Evolutionary conservation across 2,797 vertebrate species (phyloP), one percentile per base, ranked within the genome.

Genomic region (Dendrocincla fuliginosa): DNA sequence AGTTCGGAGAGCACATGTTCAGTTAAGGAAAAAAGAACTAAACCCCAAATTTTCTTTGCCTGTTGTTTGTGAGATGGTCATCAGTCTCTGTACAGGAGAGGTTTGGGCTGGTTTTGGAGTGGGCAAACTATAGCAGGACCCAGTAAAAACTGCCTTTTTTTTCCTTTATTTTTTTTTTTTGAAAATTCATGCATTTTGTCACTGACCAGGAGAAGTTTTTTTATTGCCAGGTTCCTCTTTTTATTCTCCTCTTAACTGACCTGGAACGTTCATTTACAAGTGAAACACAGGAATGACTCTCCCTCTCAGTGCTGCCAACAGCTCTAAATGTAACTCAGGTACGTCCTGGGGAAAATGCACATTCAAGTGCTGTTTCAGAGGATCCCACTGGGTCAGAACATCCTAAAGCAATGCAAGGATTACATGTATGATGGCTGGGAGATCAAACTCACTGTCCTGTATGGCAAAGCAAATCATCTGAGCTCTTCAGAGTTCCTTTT

Each of bases 401-500:
- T 57, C 68, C 73, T 68, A 24, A 65, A 93, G 67, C 74, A 56
- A 6, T 25, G 17, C 30, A 59, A 84, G 85, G 49, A 87, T 91
- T 71, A 32, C 35, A 15, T 3, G 22, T 88, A 9, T 67, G 85
- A 89, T 56, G 76, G 80, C 71, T 80, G 65, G n/a, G 64, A 91
- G 64, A 94, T 89, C 82, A 93, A 80, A 81, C 75, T 91, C n/a
- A 1, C 63, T 60, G 56, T 94, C 77, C 59, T 93, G 8, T 42
- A 27, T 32, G n/a, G 84, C 65, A 74, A 73, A 83, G 41, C 57
- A 84, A 90, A 50, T 71, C 37, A 84, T 87, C 82, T 55, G 15
- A 91, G 82, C 82, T 69, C 11, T 78, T 93, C 93, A 76, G 76
- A 52, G 59, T 10, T 78, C 46, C 42, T 44, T 87, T 96, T 86